phyloP scores from a whole-genome alignment of 2,888 invertebrate genomes.

The Caenorhabditis sp. region DNA sequence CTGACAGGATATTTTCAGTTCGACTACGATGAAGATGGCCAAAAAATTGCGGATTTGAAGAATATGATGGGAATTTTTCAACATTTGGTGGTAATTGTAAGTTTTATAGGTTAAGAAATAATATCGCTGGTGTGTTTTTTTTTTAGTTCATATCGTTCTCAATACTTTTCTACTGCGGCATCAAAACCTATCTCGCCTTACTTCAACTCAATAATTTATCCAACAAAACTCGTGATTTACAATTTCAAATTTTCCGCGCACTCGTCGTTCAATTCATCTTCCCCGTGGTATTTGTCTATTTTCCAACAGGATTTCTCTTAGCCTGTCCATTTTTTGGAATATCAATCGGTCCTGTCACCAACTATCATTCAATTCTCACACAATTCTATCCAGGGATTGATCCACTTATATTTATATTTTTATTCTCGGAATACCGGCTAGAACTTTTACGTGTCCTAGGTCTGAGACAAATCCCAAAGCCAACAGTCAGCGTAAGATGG shows the following conservation, averaged over 20 bases:
- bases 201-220: neutral
- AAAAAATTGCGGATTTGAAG: conserved; percentile 4
- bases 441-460: too few species aligned
- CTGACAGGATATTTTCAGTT: too few species aligned
- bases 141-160: too few species aligned
- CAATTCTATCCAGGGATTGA: conserved; percentile 20
- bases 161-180: conserved; percentile 17
- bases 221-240: conserved; percentile 8
- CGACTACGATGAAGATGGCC: too few species aligned
- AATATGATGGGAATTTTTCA: conserved; percentile 16
- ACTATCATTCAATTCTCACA: conserved; percentile 14
- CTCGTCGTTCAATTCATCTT: conserved; percentile 17
- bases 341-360: conserved; percentile 10
- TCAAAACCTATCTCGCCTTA: conserved; percentile 6
- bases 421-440: too few species aligned
- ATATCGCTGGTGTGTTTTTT: too few species aligned
- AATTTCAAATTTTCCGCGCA: too few species aligned
- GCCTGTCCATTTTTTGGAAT: conserved; percentile 14
- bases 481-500: too few species aligned
- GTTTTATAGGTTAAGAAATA: too few species aligned
- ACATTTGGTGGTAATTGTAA: conserved; percentile 7
- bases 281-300: conserved; percentile 13
- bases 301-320: conserved; percentile 13
- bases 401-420: conserved; percentile 19
- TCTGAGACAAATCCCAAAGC: too few species aligned